Percentiles rank a stretch among this genome's conserved stretches.
Evolutionary conservation across 2,113 vertebrate species (phyloP).

Genomic region (Caloenas nicobarica): DNA sequence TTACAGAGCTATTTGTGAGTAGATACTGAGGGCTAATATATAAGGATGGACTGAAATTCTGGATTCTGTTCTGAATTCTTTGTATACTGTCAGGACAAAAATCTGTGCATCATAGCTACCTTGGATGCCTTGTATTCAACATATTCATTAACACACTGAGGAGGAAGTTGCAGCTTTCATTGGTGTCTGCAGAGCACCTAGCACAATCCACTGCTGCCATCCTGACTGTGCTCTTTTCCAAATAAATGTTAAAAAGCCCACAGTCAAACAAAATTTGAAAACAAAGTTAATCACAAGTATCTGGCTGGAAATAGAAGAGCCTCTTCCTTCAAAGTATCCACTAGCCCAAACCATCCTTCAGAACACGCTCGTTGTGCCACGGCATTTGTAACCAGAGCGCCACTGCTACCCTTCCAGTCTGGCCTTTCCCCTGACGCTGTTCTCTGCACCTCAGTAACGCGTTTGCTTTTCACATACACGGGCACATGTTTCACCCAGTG

Average conservation of each 20-base stretch:
- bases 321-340: neutral
- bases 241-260: neutral
- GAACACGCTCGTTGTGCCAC: neutral
- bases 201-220: neutral
- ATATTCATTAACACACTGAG: neutral
- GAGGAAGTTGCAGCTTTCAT: neutral
- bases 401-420: neutral
- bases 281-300: neutral
- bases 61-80: neutral
- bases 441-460: neutral
- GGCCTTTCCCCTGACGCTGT: neutral
- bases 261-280: neutral
- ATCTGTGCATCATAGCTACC: neutral
- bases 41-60: neutral
- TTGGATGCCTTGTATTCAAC: neutral
- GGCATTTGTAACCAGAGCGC: neutral
- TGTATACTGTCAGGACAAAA: neutral
- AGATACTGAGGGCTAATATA: neutral
- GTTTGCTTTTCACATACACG: neutral
- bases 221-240: neutral
- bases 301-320: neutral
- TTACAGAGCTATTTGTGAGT: neutral
- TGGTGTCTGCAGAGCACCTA: neutral
- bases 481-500: neutral
- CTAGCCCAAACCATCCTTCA: neutral